Evolutionary conservation across 2,113 vertebrate species (phyloP).

Genomic region (Burhinus oedicnemus): DNA sequence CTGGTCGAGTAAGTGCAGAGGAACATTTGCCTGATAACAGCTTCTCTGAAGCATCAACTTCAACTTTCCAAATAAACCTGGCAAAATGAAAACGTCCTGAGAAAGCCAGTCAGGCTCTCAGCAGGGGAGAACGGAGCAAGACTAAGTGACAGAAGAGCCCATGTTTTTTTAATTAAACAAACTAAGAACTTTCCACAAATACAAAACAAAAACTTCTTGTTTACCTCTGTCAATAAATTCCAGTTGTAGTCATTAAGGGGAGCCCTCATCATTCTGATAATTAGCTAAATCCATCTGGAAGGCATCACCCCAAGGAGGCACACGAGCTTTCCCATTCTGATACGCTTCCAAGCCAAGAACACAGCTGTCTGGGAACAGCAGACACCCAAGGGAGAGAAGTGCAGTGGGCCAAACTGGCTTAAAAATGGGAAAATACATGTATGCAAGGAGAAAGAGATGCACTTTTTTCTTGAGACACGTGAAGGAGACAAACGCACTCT

Average conservation of each 20-base stretch:
- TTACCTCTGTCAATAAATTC: neutral
- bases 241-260: neutral
- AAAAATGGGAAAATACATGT: neutral
- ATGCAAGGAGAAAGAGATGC: rapidly evolving
- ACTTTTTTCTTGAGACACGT: neutral
- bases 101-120: neutral
- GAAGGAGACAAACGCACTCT: neutral
- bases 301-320: slow-evolving; percentile 17
- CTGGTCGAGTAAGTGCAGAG: neutral
- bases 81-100: neutral
- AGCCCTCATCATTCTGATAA: neutral
- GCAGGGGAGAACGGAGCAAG: neutral
- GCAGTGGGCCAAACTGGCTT: neutral
- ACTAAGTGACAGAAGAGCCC: neutral
- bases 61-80: neutral
- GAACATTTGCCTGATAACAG: neutral
- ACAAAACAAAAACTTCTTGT: neutral
- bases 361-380: neutral
- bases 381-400: neutral
- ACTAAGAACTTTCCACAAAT: neutral
- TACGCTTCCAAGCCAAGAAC: neutral
- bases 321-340: neutral
- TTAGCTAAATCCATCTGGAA: slow-evolving; percentile 33
- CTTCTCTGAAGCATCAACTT: neutral
- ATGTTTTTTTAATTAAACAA: neutral